Conservation (phyloP, 2,888 invertebrate genomes). For the Spisula solida region DNA sequence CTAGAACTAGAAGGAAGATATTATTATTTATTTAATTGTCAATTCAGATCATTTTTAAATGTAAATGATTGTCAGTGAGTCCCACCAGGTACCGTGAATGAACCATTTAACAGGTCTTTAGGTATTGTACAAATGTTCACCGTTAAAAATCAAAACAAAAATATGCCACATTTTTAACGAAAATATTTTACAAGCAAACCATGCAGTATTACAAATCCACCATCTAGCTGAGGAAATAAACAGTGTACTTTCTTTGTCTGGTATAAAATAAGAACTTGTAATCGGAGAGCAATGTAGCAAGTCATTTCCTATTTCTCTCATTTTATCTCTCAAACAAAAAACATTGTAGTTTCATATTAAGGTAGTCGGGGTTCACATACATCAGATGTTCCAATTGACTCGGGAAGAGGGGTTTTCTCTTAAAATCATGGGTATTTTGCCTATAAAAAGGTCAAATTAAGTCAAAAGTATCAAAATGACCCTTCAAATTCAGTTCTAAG, state of each 20-base stretch:
- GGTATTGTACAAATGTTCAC: background rate
- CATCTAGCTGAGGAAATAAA: background rate
- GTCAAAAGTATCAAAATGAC: too few relatives aligned
- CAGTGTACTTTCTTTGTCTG: background rate
- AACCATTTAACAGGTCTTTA: slow-evolving; percentile 14
- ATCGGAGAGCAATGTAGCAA: background rate
- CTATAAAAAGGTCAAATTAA: too few relatives aligned
- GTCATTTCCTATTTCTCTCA: background rate
- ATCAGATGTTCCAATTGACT: too few relatives aligned
- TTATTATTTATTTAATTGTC: too few relatives aligned
- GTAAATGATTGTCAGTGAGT: slow-evolving; percentile 29
- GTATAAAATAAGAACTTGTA: background rate
- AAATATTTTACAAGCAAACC: background rate
- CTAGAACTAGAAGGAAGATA: too few relatives aligned
- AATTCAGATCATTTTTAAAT: slow-evolving; percentile 34
- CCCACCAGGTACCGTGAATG: background rate
- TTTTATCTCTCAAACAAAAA: background rate
- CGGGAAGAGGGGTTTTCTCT: too few relatives aligned
- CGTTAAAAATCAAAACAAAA: background rate
- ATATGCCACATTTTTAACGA: background rate
- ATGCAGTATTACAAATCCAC: background rate
- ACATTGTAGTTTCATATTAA: too few relatives aligned
- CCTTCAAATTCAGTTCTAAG: too few relatives aligned
- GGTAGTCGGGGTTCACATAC: too few relatives aligned
- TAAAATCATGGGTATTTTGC: too few relatives aligned